phyloP scores from a whole-genome alignment of 2,888 invertebrate species.

The Orthosia gracilis region DNA sequence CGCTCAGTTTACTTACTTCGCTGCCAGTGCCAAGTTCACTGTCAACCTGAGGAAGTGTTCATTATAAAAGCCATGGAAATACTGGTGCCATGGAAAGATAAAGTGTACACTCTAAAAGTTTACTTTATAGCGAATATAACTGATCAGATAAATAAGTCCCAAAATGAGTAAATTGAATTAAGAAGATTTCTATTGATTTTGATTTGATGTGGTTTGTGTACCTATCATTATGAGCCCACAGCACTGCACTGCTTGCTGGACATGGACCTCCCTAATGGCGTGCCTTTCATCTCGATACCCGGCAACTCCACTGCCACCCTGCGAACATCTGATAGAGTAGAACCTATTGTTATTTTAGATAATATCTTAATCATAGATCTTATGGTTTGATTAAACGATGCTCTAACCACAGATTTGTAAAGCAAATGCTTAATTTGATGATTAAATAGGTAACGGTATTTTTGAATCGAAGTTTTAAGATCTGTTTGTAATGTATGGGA shows the following conservation, averaged over 20 bases:
- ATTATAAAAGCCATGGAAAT: not conserved
- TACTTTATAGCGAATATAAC: not conserved
- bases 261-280: no score
- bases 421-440: slow-evolving; percentile 1
- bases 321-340: not conserved
- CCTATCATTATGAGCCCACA: not conserved
- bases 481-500: slow-evolving; percentile 1
- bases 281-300: no score
- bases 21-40: slow-evolving; percentile 34
- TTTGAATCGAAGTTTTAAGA: slow-evolving; percentile 7
- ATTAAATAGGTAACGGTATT: slow-evolving; percentile 6
- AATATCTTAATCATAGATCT: not conserved
- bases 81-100: no score
- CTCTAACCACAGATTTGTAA: not conserved
- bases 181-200: no score
- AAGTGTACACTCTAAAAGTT: not conserved
- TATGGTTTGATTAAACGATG: not conserved
- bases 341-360: slow-evolving; percentile 1
- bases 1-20: slow-evolving; percentile 41
- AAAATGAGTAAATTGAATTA: no score
- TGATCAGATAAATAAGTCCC: no score
- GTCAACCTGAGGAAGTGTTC: not conserved
- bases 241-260: no score
- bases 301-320: no score
- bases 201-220: not conserved